Evolutionary conservation across 2,888 invertebrate genomes (phyloP), one percentile per base, ranked within the genome.

Genomic region (Apomyelois bistriatella): DNA sequence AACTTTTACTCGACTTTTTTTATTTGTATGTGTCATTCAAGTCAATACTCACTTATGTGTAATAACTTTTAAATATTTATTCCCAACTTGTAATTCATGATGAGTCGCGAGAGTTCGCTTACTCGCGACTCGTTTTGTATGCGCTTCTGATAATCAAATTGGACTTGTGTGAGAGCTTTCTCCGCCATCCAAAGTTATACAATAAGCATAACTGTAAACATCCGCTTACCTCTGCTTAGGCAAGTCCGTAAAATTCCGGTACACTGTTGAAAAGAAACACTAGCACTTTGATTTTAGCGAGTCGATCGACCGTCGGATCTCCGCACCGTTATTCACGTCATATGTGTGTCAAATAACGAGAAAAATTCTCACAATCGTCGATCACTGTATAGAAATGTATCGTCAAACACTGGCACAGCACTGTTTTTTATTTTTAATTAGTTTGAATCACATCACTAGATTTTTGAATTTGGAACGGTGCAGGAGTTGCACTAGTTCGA

Each of bases 241-340:
- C 83, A 85, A 88, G 79, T 89, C 89, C 89, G 88, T 86, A 85
- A 84, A 90, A 83, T 87, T 85, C 87, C 87, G 83, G 79, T 80
- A 77, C 82, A 85, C 86, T 81, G 74, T 78, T 74, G 80, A 75
- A 78, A 76, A 83, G 70, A 80, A 71, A 82, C 88, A 88, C 88
- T 82, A 83, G 81, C 87, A 88, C 87, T 87, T 83, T 72, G 85
- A 83, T 85, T 82, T 88, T 85, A 85, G 83, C 85, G 76, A 85
- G 79, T 81, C 82, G 83, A 86, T 84, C 79, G 80, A 76, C 76
- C 73, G 84, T 82, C 81, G 74, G 82, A 82, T 76, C 79, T 75
- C 74, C 70, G 77, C 85, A 86, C 87, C 85, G 88, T 87, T 87
- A 84, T 78, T 82, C 86, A 86, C 85, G 80, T 83, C 83, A 88